Percentiles rank a stretch among this genome's conserved stretches.
These are phyloP conservation scores for Platysternon megacephalum DNA, from an alignment of 2,113 vertebrate species.

Conservation along the genomic window DNA sequence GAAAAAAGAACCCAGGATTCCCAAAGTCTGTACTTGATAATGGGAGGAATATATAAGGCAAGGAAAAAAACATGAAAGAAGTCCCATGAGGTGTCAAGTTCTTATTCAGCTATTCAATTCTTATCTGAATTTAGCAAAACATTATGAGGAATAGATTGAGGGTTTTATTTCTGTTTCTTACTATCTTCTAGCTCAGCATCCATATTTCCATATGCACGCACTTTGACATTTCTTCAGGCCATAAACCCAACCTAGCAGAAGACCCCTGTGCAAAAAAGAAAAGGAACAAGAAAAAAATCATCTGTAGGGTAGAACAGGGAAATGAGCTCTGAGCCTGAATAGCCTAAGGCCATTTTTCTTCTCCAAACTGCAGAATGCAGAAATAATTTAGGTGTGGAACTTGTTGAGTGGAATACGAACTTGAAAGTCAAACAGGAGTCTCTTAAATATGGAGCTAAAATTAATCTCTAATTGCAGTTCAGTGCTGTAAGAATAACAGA, in stretches of 20 bases:
- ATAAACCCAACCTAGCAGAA: neutral
- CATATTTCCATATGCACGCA: neutral
- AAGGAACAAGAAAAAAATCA: rapidly evolving
- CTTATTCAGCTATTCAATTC: constrained; percentile 11
- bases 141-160: neutral
- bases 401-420: neutral
- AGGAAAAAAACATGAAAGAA: constrained; percentile 51
- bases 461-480: constrained; percentile 9
- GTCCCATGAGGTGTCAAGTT: neutral
- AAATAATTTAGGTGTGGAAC: neutral
- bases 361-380: neutral
- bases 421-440: neutral
- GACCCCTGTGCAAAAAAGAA: neutral
- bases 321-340: neutral
- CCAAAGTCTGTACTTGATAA: neutral
- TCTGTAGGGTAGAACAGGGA: rapidly evolving
- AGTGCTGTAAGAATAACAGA: neutral
- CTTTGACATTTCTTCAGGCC: neutral
- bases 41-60: neutral
- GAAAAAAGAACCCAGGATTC: neutral
- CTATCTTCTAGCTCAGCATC: neutral
- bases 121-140: constrained; percentile 2
- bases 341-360: neutral
- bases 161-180: neutral
- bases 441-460: constrained; percentile 25